phyloP scores from a whole-genome alignment of 2,113 vertebrate genomes.

The Vulpes vulpes region DNA sequence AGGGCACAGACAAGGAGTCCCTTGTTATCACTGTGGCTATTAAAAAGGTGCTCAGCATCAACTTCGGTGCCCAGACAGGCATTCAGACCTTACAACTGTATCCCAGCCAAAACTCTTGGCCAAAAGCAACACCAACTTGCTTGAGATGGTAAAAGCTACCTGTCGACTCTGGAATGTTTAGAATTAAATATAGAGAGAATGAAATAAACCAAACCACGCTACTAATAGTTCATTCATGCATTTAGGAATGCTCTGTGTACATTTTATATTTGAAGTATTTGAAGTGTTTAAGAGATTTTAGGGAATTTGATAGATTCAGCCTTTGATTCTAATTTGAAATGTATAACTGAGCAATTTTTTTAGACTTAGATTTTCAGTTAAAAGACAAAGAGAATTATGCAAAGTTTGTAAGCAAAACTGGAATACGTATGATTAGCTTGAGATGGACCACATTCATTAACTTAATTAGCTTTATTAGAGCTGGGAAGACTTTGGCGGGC shows the following conservation, averaged over 20 bases:
- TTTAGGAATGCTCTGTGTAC: background rate
- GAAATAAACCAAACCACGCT: background rate
- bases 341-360: background rate
- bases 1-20: background rate
- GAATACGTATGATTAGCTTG: background rate
- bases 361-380: conserved; percentile 16
- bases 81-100: background rate
- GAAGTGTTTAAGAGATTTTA: conserved; percentile 23
- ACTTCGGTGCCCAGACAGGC: background rate
- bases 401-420: conserved; percentile 47
- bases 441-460: conserved; percentile 16
- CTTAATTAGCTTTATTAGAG: conserved; percentile 30
- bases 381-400: background rate
- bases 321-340: conserved; percentile 56
- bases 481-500: background rate
- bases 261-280: conserved; percentile 43
- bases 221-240: background rate
- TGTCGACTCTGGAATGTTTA: background rate
- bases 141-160: background rate
- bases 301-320: background rate
- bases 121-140: background rate
- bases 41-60: conserved; percentile 14
- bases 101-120: background rate
- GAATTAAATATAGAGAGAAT: conserved; percentile 14
- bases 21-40: conserved; percentile 7